Percentiles rank a stretch among this genome's conserved stretches.
Evolutionary conservation across 2,113 vertebrate genomes (phyloP).

Genomic region (Hemiscyllium ocellatum): DNA sequence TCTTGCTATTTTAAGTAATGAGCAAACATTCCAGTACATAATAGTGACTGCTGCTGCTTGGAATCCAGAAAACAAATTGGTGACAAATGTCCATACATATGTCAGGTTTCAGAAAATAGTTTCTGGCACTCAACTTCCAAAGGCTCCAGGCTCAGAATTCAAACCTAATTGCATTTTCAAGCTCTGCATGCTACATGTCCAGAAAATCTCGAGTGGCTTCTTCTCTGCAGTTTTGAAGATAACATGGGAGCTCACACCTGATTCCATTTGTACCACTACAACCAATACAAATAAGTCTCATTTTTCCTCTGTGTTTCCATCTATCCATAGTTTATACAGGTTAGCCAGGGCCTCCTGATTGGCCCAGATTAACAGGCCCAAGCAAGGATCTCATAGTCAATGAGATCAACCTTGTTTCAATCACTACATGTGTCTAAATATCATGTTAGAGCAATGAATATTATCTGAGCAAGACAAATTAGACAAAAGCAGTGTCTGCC

Average conservation of each 20-base stretch:
- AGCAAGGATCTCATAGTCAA: too few relatives aligned
- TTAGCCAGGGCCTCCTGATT: too few relatives aligned
- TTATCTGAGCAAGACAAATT: neutral
- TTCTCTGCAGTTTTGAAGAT: neutral
- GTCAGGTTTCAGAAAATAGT: constrained; percentile 3
- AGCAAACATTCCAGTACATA: constrained; percentile 13
- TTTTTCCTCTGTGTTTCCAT: neutral
- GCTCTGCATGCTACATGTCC: neutral
- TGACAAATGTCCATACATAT: neutral
- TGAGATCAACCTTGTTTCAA: too few relatives aligned
- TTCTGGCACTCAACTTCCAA: neutral
- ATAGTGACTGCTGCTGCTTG: neutral
- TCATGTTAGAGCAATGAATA: too few relatives aligned
- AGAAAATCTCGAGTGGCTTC: neutral
- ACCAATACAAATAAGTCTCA: neutral
- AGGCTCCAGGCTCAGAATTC: neutral
- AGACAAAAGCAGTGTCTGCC: neutral
- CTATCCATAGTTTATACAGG: too few relatives aligned
- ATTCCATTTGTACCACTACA: neutral
- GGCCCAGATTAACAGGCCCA: too few relatives aligned
- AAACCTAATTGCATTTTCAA: neutral
- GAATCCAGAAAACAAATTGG: neutral
- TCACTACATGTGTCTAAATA: too few relatives aligned
- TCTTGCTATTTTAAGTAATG: neutral
- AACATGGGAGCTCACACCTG: neutral